Evolutionary conservation across 2,888 invertebrate species (phyloP).

Genomic region (Ganaspis brasiliensis): DNA sequence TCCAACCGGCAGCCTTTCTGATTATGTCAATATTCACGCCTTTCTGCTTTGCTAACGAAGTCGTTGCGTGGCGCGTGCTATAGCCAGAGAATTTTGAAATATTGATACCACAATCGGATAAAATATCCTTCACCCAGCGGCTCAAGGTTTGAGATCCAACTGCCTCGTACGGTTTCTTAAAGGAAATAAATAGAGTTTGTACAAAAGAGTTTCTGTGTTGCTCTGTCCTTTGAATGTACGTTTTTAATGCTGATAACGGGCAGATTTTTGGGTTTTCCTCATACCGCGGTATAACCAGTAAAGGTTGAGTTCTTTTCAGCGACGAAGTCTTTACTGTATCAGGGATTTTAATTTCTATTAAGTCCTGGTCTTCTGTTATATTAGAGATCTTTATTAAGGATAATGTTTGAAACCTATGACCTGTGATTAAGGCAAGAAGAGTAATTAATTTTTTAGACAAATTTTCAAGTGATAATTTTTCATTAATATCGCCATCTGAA

Average conservation of each 20-base stretch:
- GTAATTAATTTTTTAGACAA: slow-evolving; percentile 21
- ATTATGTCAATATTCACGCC: not conserved
- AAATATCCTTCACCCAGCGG: not conserved
- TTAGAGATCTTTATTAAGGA: slow-evolving; percentile 43
- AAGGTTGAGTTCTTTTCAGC: slow-evolving; percentile 45
- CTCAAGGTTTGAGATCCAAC: not conserved
- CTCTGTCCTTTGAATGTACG: not conserved
- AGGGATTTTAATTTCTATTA: slow-evolving; percentile 47
- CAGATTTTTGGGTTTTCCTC: slow-evolving; percentile 43
- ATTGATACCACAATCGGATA: not conserved
- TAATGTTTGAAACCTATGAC: slow-evolving; percentile 50
- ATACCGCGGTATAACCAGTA: slow-evolving; percentile 47
- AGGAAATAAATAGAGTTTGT: not conserved
- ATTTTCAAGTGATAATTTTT: slow-evolving; percentile 35
- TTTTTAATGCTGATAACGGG: not conserved
- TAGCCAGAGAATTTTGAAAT: not conserved
- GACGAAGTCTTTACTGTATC: slow-evolving; percentile 52
- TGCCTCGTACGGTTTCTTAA: not conserved
- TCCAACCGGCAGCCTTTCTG: not conserved
- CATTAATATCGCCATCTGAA: slow-evolving; percentile 7
- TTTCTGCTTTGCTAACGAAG: not conserved
- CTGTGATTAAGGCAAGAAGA: slow-evolving; percentile 40
- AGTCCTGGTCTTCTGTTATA: not conserved
- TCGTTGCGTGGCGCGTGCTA: not conserved
- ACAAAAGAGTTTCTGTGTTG: not conserved